These are phyloP conservation scores for Machimus rusticus DNA, from an alignment of 2,888 invertebrate species.

Conservation along the genomic window DNA sequence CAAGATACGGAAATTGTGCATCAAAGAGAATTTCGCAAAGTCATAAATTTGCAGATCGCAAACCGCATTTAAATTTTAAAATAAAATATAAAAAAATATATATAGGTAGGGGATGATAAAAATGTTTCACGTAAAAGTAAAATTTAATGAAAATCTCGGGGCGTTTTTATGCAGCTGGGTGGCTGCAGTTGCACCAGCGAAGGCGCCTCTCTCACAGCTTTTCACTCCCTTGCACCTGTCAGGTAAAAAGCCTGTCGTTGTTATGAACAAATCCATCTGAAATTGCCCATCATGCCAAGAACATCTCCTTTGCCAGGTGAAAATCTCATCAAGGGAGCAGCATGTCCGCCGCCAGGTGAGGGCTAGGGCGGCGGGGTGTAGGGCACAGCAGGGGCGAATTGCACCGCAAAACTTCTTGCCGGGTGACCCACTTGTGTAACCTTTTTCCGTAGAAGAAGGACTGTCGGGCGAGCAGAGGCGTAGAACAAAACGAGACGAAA, in stretches of 20 bases:
- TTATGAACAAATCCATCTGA: not conserved
- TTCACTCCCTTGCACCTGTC: not conserved
- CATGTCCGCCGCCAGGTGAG: not conserved
- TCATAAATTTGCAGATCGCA: not conserved
- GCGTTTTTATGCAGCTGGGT: not conserved
- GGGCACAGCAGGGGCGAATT: not conserved
- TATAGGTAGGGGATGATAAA: not conserved
- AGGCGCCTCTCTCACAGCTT: not conserved
- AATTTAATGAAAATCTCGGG: not conserved
- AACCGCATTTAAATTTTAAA: not conserved
- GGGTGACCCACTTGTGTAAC: conserved; percentile 37
- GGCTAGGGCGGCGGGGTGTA: not conserved
- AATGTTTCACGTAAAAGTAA: not conserved
- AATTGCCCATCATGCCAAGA: conserved; percentile 9
- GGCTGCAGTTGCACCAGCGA: not conserved
- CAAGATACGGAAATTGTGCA: not conserved
- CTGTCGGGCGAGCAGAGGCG: not conserved
- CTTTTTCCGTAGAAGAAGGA: not conserved
- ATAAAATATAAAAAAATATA: not conserved
- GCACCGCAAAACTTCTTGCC: conserved; percentile 35
- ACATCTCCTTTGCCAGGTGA: conserved; percentile 28
- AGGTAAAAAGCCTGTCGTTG: not conserved
- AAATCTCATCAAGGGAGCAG: conserved; percentile 29
- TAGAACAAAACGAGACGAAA: conserved; percentile 14
- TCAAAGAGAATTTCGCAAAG: not conserved